Percentiles rank a stretch among this genome's conserved stretches.
phyloP scores from a whole-genome alignment of 2,797 vertebrate genomes.

The Sebastolobus altivelis region DNA sequence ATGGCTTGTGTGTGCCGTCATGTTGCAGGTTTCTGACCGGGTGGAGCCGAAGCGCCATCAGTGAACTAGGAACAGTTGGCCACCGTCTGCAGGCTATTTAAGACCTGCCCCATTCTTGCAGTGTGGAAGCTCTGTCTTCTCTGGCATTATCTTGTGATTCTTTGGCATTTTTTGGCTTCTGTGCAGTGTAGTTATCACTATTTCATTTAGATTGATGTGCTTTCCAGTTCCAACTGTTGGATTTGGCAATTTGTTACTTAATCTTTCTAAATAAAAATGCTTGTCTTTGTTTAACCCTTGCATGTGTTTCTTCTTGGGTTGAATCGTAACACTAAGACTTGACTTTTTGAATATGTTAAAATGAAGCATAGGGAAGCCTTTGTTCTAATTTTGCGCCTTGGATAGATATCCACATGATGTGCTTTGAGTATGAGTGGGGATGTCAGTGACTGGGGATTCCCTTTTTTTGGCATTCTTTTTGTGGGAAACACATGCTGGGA shows the following conservation, averaged over 20 bases:
- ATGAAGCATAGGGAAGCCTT: neutral
- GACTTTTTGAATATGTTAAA: neutral
- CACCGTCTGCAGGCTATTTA: neutral
- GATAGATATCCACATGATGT: neutral
- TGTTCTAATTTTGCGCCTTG: neutral
- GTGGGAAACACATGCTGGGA: neutral
- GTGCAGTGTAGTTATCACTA: neutral
- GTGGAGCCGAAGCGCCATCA: too few relatives aligned
- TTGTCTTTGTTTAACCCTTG: neutral
- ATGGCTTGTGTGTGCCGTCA: too few relatives aligned
- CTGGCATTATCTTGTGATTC: neutral
- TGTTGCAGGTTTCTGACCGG: too few relatives aligned
- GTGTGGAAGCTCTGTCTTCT: neutral
- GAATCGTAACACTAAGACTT: neutral
- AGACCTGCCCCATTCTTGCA: neutral
- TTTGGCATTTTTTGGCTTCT: neutral
- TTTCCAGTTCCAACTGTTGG: neutral
- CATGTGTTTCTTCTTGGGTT: neutral
- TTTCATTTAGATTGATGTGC: neutral
- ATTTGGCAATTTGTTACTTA: neutral
- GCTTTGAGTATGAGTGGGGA: neutral
- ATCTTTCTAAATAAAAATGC: too few relatives aligned
- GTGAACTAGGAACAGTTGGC: too few relatives aligned
- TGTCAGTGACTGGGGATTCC: neutral
- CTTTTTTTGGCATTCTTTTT: neutral